phyloP scores from a whole-genome alignment of 2,888 invertebrate species.

The Drosophila algonquin region DNA sequence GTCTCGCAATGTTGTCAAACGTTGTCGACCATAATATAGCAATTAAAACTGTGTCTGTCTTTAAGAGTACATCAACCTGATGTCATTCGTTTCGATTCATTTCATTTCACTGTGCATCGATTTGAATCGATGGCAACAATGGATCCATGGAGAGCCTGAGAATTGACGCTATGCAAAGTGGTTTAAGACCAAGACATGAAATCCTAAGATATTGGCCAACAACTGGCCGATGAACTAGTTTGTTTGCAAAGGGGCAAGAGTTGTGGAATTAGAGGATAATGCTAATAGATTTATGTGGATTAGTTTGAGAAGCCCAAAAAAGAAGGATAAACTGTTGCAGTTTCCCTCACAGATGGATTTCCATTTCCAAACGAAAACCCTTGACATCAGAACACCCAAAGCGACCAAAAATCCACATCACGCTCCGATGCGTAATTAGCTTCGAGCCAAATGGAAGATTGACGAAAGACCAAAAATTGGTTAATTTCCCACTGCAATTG shows the following conservation, averaged over 20 bases:
- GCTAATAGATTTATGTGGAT: conserved; percentile 15
- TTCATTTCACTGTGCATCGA: conserved; percentile 12
- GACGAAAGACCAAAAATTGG: conserved; percentile 60
- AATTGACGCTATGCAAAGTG: conserved; percentile 39
- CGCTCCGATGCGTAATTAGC: conserved; percentile 73
- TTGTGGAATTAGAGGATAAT: conserved; percentile 5
- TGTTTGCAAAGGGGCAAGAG: neutral
- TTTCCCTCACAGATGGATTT: too few species aligned
- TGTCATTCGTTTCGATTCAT: conserved; percentile 30
- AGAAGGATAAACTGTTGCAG: conserved; percentile 1
- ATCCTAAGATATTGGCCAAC: conserved; percentile 44
- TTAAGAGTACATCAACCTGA: conserved; percentile 73
- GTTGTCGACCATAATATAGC: conserved; percentile 73
- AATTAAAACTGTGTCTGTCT: conserved; percentile 68
- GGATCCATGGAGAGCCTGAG: conserved; percentile 18
- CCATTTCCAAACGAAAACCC: conserved; percentile 9
- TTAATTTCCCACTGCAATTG: conserved; percentile 64
- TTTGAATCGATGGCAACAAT: conserved; percentile 5
- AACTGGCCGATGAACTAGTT: conserved; percentile 31
- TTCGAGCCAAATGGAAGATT: conserved; percentile 58
- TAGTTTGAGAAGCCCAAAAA: too few species aligned
- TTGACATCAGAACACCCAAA: conserved; percentile 17
- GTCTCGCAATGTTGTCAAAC: conserved; percentile 65
- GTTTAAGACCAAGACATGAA: conserved; percentile 24
- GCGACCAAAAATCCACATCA: conserved; percentile 49